These are phyloP conservation scores for Macrobrachium nipponense DNA, from an alignment of 1,140 invertebrate species.

Conservation along the genomic window DNA sequence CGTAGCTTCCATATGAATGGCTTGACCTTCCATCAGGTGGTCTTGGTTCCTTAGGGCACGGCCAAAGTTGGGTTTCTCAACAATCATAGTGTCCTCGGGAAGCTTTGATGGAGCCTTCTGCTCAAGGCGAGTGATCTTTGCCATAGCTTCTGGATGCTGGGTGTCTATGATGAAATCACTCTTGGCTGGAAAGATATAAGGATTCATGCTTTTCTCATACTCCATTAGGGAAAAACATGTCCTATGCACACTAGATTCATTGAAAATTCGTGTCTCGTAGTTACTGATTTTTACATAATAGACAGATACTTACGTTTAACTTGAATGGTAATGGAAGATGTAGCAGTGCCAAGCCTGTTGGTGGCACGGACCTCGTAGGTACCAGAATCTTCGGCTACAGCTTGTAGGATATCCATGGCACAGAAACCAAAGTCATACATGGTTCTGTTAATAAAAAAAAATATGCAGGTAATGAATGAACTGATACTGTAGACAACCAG, in stretches of 20 bases:
- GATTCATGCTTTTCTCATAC: neutral
- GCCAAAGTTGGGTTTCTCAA: constrained; percentile 89
- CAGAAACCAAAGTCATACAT: constrained; percentile 96
- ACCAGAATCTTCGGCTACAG: constrained; percentile 73
- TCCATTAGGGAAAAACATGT: neutral
- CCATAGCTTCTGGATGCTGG: constrained; percentile 92
- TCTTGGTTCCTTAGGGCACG: constrained; percentile 86
- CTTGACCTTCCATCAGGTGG: constrained; percentile 86
- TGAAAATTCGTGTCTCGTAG: too few species aligned
- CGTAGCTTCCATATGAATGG: constrained; percentile 94
- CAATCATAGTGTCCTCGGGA: constrained; percentile 79
- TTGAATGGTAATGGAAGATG: constrained; percentile 82
- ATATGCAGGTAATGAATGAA: neutral
- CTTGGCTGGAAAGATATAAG: constrained; percentile 64
- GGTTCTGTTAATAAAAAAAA: constrained; percentile 79
- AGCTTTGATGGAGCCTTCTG: constrained; percentile 81
- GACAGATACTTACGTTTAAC: constrained; percentile 81
- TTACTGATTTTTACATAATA: neutral
- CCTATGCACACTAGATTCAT: too few species aligned
- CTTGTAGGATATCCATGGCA: constrained; percentile 88
- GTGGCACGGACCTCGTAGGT: constrained; percentile 69
- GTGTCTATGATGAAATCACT: constrained; percentile 79
- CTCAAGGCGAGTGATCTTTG: constrained; percentile 92
- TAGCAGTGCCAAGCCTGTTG: constrained; percentile 76
- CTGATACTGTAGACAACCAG: neutral